These are phyloP conservation scores for Eristalinus aeneus DNA, from an alignment of 2,888 invertebrate genomes.

Conservation along the genomic window DNA sequence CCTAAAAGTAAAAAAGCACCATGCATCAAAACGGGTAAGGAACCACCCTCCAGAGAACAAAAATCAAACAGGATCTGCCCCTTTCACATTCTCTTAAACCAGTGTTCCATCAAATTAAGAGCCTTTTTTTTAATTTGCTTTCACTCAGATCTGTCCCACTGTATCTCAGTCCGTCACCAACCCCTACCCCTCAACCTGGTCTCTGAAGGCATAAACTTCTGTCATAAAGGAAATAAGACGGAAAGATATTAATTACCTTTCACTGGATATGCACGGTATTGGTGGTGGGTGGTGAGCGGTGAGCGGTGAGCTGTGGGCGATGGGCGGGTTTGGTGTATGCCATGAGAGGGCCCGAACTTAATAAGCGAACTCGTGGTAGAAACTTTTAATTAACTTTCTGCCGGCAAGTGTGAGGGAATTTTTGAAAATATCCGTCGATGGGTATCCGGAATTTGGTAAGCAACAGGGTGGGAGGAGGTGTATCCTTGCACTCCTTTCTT, in stretches of 20 bases:
- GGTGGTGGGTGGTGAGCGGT: too few species aligned
- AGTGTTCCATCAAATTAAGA: too few species aligned
- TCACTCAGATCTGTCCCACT: too few species aligned
- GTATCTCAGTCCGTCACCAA: too few species aligned
- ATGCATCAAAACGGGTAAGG: too few species aligned
- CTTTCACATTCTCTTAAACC: too few species aligned
- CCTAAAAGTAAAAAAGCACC: too few species aligned
- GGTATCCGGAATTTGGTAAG: neutral
- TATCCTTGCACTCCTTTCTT: neutral
- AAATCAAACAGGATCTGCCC: too few species aligned
- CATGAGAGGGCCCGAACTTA: neutral
- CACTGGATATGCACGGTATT: neutral
- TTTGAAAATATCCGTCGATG: neutral
- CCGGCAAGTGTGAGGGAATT: neutral
- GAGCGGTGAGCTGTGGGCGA: too few species aligned
- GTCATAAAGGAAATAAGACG: conserved; percentile 56
- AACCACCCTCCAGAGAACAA: too few species aligned
- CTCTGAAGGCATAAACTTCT: conserved; percentile 43
- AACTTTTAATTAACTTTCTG: conserved; percentile 1
- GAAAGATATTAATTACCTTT: conserved; percentile 57
- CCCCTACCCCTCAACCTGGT: neutral
- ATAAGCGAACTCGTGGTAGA: neutral
- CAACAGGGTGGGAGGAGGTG: neutral
- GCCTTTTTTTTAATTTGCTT: too few species aligned
- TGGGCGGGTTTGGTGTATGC: neutral